Evolutionary conservation across 2,113 vertebrate species (phyloP), one percentile per base, ranked within the genome.

Genomic region (Festucalex cinctus): DNA sequence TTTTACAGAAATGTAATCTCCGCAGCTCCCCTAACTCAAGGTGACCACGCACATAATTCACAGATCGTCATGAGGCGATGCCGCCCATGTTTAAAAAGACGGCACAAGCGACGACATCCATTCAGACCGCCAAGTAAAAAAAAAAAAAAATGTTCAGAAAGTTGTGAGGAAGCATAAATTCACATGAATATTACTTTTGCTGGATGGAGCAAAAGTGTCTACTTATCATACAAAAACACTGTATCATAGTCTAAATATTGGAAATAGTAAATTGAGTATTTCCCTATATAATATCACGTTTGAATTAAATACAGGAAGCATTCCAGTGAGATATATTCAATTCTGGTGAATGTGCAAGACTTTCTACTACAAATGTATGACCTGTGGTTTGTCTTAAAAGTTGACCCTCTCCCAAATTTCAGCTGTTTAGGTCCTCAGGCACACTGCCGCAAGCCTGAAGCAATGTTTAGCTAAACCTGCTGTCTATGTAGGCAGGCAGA

Each of bases 391-490:
- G 73, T 72, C 76, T 56, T 58, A 44, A 24, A 70, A 60, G 75
- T 65, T 86, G 74, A 85, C 36, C 35, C 16, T 41, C 60, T 1
- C 20, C 71, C 14, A 74, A 71, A 71, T 70, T 79, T 56, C 1
- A 13, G 58, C 71, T 88, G 75, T 70, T 75, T 22, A 61, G 83
- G 28, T 32, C 28, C 28, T 32, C 4, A 32, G 51, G 85, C 79
- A 67, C 73, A 73, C 66, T 69, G 80, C 76, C 51, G 67, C 83
- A 78, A 81, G 88, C 89, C 89, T 71, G 67, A 70, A 94, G 94
- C 94, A 90, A 93, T 92, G 91, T 91, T 95, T 94, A 93, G 90
- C 92, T 89, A 85, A 93, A 95, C 93, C 82, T 84, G 89, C 81
- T 87, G 90, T 77, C 61, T 91, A 89, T 84, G 91, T 86, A 88